phyloP scores from a whole-genome alignment of 2,797 vertebrate genomes.

The Oreonectes daqikongensis region DNA sequence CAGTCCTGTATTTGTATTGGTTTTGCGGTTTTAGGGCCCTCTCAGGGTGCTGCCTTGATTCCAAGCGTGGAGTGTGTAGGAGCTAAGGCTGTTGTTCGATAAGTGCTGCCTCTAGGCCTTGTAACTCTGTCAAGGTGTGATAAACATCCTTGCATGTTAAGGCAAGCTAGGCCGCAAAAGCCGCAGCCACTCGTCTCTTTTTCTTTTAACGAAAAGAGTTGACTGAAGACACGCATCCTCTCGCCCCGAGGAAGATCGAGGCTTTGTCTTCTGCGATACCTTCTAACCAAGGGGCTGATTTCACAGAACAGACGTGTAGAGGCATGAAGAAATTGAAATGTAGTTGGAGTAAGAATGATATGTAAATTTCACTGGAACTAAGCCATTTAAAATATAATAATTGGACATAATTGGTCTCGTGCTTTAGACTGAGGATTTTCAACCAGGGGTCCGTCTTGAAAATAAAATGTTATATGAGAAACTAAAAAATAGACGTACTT shows the following conservation, averaged over 20 bases:
- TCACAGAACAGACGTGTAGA: background rate
- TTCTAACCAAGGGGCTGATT: background rate
- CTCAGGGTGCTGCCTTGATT: slow-evolving; percentile 12
- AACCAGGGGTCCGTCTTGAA: background rate
- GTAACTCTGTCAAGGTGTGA: slow-evolving; percentile 50
- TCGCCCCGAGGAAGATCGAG: slow-evolving; percentile 2
- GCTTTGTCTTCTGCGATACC: background rate
- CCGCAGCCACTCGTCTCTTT: background rate
- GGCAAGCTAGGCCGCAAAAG: slow-evolving; percentile 28
- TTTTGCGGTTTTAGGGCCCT: slow-evolving; percentile 8
- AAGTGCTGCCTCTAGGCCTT: slow-evolving; percentile 48
- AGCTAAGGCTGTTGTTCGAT: slow-evolving; percentile 36
- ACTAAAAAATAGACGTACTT: too few relatives aligned
- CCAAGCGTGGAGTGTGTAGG: slow-evolving; percentile 15
- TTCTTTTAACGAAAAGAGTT: background rate
- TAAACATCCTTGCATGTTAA: slow-evolving; percentile 52
- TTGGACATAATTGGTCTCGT: background rate
- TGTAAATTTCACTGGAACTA: background rate
- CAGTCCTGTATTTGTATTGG: slow-evolving; percentile 5
- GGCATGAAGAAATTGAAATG: background rate
- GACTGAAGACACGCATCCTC: slow-evolving; percentile 8
- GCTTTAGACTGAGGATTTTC: background rate
- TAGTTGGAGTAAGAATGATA: background rate
- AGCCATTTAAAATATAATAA: background rate
- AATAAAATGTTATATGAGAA: too few relatives aligned